Evolutionary conservation across 2,113 vertebrate species (phyloP), one percentile per base, ranked within the genome.

Genomic region (Boulengeromyrus knoepffleri): DNA sequence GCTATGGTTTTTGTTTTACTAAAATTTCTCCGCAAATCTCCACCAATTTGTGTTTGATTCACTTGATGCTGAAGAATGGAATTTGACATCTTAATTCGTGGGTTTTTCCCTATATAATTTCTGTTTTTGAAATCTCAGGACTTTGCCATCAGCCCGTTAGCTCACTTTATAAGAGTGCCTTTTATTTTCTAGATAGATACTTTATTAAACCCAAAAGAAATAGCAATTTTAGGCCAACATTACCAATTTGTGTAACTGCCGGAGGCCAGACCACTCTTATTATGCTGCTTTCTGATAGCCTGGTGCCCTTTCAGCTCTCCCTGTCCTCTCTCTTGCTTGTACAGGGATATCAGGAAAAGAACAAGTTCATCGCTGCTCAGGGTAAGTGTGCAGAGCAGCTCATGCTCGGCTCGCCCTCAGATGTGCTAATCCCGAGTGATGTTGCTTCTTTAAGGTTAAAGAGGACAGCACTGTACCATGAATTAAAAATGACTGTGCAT

Each of bases 321-420:
- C 36, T 66, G n/a, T 66, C 17, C 85, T 8, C 13, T 85, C 53
- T 45, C 90, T 36, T 74, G 12, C 74, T 77, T 87, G 89, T 36
- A 0, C 85, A 99, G 98, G 99, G 98, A 88, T 99, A 99, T 95
- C 98, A 99, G 94, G 98, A 99, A 93, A 99, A 99, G 95, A 99
- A 99, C 93, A 99, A 99, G 93, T 99, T 99, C 92, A 97, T 99
- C 93, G 99, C 97, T 90, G 99, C 99, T 92, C 99, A 99, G 97
- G 99, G 99, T 99, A 95, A 95, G 85, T 56, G 90, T 2, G 58
- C 5, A 1, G 36, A 31, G 24, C 27, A 10, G 7, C 80, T 21
- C 9, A 10, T 24, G 15, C 13, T 84, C 17, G 9, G 17, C 2
- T 21, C 8, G 36, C 80, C 39, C 36, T 84, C 42, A 84, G 17